phyloP scores from a whole-genome alignment of 2,797 vertebrate genomes.

The Rhyacichthys aspro region DNA sequence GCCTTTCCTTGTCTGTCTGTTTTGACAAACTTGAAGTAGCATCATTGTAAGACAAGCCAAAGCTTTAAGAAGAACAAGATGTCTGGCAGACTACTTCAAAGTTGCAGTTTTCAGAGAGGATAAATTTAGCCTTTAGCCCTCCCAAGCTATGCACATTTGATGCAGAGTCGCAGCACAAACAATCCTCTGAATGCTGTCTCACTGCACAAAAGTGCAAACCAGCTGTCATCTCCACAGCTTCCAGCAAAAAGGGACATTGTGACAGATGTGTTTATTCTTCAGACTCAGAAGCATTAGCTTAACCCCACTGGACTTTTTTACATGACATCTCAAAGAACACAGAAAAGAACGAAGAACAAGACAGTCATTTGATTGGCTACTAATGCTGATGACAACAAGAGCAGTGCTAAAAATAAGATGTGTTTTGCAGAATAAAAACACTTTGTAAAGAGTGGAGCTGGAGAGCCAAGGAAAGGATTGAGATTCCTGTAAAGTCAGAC shows the following conservation, averaged over 20 bases:
- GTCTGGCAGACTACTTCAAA: slow-evolving; percentile 12
- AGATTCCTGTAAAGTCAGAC: too few species aligned
- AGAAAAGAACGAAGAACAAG: neutral
- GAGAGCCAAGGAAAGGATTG: too few species aligned
- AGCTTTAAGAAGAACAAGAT: slow-evolving; percentile 19
- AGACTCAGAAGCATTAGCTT: slow-evolving; percentile 1
- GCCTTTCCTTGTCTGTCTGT: slow-evolving; percentile 5
- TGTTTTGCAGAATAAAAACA: neutral
- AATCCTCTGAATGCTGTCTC: slow-evolving; percentile 11
- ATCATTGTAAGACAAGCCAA: slow-evolving; percentile 4
- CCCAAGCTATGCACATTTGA: slow-evolving; percentile 34
- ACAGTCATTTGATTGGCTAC: neutral
- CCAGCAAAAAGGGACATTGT: slow-evolving; percentile 12
- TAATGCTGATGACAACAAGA: neutral
- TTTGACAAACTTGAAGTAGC: slow-evolving; percentile 2
- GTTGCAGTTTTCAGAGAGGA: slow-evolving; percentile 8
- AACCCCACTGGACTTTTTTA: slow-evolving; percentile 1
- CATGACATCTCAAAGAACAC: slow-evolving; percentile 1
- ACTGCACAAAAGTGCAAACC: slow-evolving; percentile 24
- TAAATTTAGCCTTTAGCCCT: slow-evolving; percentile 21
- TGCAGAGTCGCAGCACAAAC: slow-evolving; percentile 17
- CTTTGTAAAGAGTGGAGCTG: neutral
- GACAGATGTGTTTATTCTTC: slow-evolving; percentile 1
- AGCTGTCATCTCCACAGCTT: slow-evolving; percentile 30
- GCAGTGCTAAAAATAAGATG: neutral